Conservation (phyloP, 2,113 vertebrate genomes). For the Speoplatyrhinus poulsoni region DNA sequence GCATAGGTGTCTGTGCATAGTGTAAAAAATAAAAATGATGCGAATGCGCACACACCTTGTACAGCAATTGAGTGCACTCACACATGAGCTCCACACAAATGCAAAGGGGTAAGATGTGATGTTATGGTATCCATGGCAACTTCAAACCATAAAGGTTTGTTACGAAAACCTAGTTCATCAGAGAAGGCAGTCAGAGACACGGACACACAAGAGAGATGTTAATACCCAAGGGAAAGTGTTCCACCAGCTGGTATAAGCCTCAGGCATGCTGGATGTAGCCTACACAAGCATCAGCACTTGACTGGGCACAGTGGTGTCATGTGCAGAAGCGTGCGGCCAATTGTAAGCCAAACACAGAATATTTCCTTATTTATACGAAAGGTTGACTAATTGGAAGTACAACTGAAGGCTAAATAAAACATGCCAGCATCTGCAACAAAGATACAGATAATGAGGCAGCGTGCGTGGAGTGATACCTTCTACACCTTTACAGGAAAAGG, state of each 20-base stretch:
- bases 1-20: slow-evolving; percentile 8
- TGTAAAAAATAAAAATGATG: slow-evolving; percentile 16
- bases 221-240: slow-evolving; percentile 71
- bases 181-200: slow-evolving; percentile 39
- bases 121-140: slow-evolving; percentile 78
- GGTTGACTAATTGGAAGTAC: slow-evolving; percentile 55
- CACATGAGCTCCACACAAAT: slow-evolving; percentile 37
- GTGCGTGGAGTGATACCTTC: slow-evolving; percentile 58
- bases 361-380: slow-evolving; percentile 51
- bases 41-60: slow-evolving; percentile 31
- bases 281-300: neutral
- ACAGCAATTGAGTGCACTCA: slow-evolving; percentile 25
- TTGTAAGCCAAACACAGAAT: slow-evolving; percentile 36
- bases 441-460: slow-evolving; percentile 53
- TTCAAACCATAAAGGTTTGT: slow-evolving; percentile 79
- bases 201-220: slow-evolving; percentile 6
- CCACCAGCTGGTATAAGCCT: slow-evolving; percentile 76
- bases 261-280: slow-evolving; percentile 15
- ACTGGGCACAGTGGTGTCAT: slow-evolving; percentile 42
- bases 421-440: slow-evolving; percentile 55
- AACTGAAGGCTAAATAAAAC: slow-evolving; percentile 60
- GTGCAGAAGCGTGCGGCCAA: slow-evolving; percentile 34
- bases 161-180: slow-evolving; percentile 82
- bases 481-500: slow-evolving; percentile 48
- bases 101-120: slow-evolving; percentile 54